Percentiles rank a stretch among this genome's conserved stretches.
These are phyloP conservation scores for Alosa sapidissima DNA, from an alignment of 2,797 vertebrate species.

Conservation along the genomic window DNA sequence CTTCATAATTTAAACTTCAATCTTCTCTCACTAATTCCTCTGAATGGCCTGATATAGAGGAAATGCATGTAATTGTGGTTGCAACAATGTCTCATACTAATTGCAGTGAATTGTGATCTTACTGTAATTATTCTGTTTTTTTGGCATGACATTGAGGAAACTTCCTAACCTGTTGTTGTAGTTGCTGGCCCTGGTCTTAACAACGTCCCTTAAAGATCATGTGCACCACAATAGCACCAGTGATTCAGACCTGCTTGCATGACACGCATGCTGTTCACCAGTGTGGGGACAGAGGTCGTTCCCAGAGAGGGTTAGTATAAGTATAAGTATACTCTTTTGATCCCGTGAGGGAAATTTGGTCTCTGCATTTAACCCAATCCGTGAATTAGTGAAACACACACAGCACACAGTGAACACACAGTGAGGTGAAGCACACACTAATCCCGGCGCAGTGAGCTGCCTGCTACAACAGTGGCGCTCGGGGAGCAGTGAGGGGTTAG, in stretches of 20 bases:
- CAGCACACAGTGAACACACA: too few species aligned
- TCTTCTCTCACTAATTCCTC: slow-evolving; percentile 25
- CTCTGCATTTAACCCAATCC: too few species aligned
- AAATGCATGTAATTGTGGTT: neutral
- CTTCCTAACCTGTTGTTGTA: neutral
- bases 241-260: neutral
- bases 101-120: neutral
- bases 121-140: neutral
- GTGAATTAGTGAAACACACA: too few species aligned
- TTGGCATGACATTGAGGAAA: neutral
- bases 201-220: neutral
- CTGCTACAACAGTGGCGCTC: too few species aligned
- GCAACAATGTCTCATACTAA: neutral
- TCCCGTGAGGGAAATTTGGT: too few species aligned
- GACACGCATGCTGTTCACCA: neutral
- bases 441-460: too few species aligned
- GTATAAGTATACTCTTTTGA: too few species aligned
- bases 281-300: neutral
- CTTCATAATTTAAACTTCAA: slow-evolving; percentile 43
- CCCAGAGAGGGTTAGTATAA: neutral
- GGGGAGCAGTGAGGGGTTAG: too few species aligned
- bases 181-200: neutral
- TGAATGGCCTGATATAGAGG: neutral
- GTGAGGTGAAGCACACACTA: too few species aligned
- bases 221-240: neutral